Evolutionary conservation across 2,888 invertebrate species (phyloP).

Genomic region (Theretra japonica): DNA sequence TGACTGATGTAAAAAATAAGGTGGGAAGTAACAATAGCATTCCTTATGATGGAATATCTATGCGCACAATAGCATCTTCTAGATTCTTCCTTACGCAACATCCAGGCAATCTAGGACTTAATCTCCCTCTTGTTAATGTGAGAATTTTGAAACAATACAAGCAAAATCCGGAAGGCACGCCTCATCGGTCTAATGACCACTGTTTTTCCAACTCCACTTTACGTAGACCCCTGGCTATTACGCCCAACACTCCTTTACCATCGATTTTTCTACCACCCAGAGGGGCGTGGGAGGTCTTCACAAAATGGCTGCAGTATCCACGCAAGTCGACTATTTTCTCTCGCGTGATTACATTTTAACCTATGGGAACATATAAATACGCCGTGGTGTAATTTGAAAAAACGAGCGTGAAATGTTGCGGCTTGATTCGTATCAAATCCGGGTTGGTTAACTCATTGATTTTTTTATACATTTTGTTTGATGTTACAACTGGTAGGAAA

Average conservation of each 20-base stretch:
- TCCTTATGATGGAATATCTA: background rate
- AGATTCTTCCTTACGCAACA: constrained; percentile 38
- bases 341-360: constrained; percentile 68
- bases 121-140: constrained; percentile 64
- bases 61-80: background rate
- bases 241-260: background rate
- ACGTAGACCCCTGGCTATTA: constrained; percentile 38
- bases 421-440: constrained; percentile 17
- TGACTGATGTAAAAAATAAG: background rate
- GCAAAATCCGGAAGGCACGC: constrained; percentile 71
- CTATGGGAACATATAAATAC: constrained; percentile 64
- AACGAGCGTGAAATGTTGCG: constrained; percentile 41
- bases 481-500: constrained; percentile 4
- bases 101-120: constrained; percentile 45
- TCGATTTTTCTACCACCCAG: constrained; percentile 30
- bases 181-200: constrained; percentile 74
- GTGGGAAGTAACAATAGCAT: background rate
- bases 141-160: constrained; percentile 70
- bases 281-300: constrained; percentile 42
- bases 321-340: constrained; percentile 63
- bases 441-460: constrained; percentile 14
- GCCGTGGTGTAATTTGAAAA: constrained; percentile 54
- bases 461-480: background rate
- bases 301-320: constrained; percentile 49
- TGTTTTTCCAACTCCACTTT: constrained; percentile 48